phyloP scores from a whole-genome alignment of 2,113 vertebrate species.

The Ciconia stormi region DNA sequence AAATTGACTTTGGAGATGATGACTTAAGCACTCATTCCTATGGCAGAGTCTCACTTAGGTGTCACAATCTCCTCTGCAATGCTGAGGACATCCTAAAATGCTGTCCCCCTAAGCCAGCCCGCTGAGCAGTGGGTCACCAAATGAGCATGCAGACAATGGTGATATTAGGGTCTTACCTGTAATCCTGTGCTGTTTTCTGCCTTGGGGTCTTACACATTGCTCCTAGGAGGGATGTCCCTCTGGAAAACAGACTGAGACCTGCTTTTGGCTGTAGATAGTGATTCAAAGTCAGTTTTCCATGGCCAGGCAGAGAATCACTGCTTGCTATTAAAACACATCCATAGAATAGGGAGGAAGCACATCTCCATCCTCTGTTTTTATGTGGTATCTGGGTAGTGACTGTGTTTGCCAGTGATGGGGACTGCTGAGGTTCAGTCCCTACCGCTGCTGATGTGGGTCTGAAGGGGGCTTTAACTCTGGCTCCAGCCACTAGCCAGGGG shows the following conservation, averaged over 20 bases:
- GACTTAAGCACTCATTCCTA: not conserved
- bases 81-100: not conserved
- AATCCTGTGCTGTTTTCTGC: not conserved
- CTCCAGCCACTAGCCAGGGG: not conserved
- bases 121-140: not conserved
- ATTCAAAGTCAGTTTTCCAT: not conserved
- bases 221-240: not conserved
- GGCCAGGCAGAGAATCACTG: not conserved
- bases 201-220: not conserved
- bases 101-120: not conserved
- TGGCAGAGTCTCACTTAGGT: not conserved
- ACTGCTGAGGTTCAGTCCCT: not conserved
- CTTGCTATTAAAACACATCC: not conserved
- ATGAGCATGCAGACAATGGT: not conserved
- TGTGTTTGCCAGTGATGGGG: not conserved
- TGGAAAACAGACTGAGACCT: not conserved
- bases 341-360: not conserved
- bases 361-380: not conserved
- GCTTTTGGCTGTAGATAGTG: not conserved
- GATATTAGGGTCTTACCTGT: not conserved
- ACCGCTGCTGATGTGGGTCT: rapidly evolving
- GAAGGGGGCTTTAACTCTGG: not conserved
- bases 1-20: not conserved
- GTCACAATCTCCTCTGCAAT: not conserved
- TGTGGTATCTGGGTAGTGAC: not conserved